phyloP scores from a whole-genome alignment of 2,888 invertebrate genomes.

The Tribolium freemani region DNA sequence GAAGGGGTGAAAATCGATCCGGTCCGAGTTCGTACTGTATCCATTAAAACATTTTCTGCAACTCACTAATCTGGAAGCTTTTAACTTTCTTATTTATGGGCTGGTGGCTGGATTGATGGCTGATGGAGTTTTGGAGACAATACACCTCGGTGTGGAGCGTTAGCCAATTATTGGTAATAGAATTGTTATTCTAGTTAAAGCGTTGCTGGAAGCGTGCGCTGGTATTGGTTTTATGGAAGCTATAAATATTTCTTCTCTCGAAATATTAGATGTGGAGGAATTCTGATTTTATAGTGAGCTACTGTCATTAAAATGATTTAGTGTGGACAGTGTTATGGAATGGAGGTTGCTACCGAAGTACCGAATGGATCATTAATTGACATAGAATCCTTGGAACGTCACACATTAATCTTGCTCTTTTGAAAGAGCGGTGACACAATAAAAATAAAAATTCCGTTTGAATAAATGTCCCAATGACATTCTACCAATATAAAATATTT shows the following conservation, averaged over 20 bases:
- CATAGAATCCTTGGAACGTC: conserved; percentile 41
- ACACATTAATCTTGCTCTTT: conserved; percentile 36
- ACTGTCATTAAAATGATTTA: conserved; percentile 53
- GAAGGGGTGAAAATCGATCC: conserved; percentile 63
- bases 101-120: conserved; percentile 2
- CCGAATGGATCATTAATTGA: conserved; percentile 57
- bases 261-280: conserved; percentile 37
- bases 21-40: conserved; percentile 57
- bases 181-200: conserved; percentile 13
- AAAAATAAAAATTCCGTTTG: conserved; percentile 44
- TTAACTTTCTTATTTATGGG: conserved; percentile 57
- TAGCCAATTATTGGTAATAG: conserved; percentile 26
- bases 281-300: conserved; percentile 35
- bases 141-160: neutral
- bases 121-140: conserved; percentile 16
- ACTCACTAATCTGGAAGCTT: conserved; percentile 61
- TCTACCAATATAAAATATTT: conserved; percentile 53
- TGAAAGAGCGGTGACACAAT: conserved; percentile 38
- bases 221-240: conserved; percentile 31
- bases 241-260: conserved; percentile 32
- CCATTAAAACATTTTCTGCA: conserved; percentile 63
- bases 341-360: conserved; percentile 55
- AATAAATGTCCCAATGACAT: conserved; percentile 55
- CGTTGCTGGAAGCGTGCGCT: conserved; percentile 11
- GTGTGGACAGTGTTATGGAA: conserved; percentile 53